Percentiles rank a stretch among this genome's conserved stretches.
Evolutionary conservation across 1,140 invertebrate genomes (phyloP).

Genomic region (Elysia chlorotica): DNA sequence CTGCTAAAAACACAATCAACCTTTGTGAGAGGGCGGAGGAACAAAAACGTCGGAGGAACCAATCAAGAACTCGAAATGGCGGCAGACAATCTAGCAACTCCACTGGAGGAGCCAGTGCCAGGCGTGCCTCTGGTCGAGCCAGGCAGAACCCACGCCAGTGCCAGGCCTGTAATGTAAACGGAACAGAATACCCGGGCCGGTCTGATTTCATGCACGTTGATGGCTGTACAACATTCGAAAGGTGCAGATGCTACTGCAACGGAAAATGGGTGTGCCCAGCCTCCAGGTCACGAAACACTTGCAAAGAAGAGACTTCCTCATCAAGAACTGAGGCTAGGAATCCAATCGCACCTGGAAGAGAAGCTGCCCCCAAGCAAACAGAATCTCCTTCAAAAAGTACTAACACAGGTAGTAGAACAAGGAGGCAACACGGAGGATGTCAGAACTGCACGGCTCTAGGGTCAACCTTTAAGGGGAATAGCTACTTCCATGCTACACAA

Average conservation of each 20-base stretch:
- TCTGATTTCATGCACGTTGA: conserved; percentile 26
- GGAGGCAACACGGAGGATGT: conserved; percentile 24
- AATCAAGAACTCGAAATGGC: neutral
- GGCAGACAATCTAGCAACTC: neutral
- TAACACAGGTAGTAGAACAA: neutral
- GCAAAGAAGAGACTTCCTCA: conserved; percentile 17
- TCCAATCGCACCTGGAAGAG: conserved; percentile 28
- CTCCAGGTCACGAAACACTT: conserved; percentile 22
- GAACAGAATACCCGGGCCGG: conserved; percentile 23
- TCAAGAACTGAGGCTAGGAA: neutral
- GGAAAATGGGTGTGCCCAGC: conserved; percentile 36
- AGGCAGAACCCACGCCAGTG: conserved; percentile 16
- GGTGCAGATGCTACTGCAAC: conserved; percentile 33
- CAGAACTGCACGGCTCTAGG: conserved; percentile 27
- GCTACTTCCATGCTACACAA: conserved; percentile 27
- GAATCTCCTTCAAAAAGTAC: too few species aligned
- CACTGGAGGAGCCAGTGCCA: too few species aligned
- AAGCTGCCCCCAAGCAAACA: conserved; percentile 8
- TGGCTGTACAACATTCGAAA: conserved; percentile 29
- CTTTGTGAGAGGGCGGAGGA: conserved; percentile 13
- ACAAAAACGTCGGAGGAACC: neutral
- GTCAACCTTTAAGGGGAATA: conserved; percentile 26
- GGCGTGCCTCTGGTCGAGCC: too few species aligned
- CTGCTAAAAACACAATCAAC: conserved; percentile 29
- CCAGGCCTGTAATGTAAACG: conserved; percentile 28